These are phyloP conservation scores for Trissolcus basalis DNA, from an alignment of 1,140 invertebrate species.

Conservation along the genomic window DNA sequence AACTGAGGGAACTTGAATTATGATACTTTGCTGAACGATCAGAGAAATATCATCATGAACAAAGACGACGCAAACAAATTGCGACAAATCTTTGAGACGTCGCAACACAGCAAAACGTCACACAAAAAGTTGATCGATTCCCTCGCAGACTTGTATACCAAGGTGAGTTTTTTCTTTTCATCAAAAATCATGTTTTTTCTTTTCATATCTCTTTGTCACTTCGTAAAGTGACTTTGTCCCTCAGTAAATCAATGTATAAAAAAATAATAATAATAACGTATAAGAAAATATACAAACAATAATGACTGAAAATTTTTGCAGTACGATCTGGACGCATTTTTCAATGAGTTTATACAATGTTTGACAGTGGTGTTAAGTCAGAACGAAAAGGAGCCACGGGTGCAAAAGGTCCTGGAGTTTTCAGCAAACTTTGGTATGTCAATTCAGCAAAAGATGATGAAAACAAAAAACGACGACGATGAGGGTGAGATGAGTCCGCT, in stretches of 20 bases:
- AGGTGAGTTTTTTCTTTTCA: slow-evolving; percentile 5
- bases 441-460: slow-evolving; percentile 13
- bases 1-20: too few species aligned
- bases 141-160: slow-evolving; percentile 18
- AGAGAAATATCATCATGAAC: slow-evolving; percentile 25
- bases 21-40: neutral
- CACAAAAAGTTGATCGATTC: slow-evolving; percentile 21
- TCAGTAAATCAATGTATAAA: too few species aligned
- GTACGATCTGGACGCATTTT: slow-evolving; percentile 61
- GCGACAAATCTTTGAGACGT: slow-evolving; percentile 27
- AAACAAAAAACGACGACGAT: slow-evolving; percentile 1
- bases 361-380: slow-evolving; percentile 60
- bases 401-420: slow-evolving; percentile 78
- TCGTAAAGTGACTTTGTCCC: too few species aligned
- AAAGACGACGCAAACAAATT: slow-evolving; percentile 10
- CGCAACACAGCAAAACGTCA: slow-evolving; percentile 36
- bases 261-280: too few species aligned
- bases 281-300: too few species aligned
- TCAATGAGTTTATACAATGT: slow-evolving; percentile 59
- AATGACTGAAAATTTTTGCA: too few species aligned
- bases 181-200: too few species aligned
- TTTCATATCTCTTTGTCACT: too few species aligned
- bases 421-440: slow-evolving; percentile 75
- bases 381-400: slow-evolving; percentile 69
- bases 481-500: slow-evolving; percentile 64